Evolutionary conservation across 1,140 invertebrate genomes (phyloP), one percentile per base, ranked within the genome.

Genomic region (Phocides pigmalion): DNA sequence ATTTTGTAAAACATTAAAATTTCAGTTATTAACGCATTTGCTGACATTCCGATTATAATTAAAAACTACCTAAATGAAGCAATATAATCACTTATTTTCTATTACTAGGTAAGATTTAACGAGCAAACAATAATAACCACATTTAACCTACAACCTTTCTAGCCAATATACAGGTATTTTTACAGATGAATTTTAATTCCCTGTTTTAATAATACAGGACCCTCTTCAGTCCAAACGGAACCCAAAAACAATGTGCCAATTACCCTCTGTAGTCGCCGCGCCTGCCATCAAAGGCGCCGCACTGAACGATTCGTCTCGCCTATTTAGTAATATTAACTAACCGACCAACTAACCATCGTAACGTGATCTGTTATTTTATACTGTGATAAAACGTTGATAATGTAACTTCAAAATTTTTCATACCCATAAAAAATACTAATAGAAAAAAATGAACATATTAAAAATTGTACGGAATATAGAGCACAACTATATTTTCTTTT

Each of bases 231-330:
- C 3, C 14, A 50, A 50, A 62, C 50, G 25, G 70, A 64, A 69
- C 74, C 77, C 70, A 62, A 70, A 70, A 53, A 16, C 61, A 68
- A 32, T 58, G 19, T 19, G 64, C 64, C 66, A 84, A 84, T 84
- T 84, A 84, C 70, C 68, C 67, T 79, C 74, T 76, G 67, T 69
- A 65, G 62, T 66, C 51, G 65, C 77, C 77, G 75, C 73, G 25
- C 54, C 39, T 32, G 72, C n/a, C 65, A 80, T 86, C 79, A 88
- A 83, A 88, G 64, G 28, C 6, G 68, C 85, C 85, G 85, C 69
- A n/a, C 53, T 79, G 85, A 88, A 81, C 85, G 85, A 88, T 88
- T 84, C 79, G 83, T 88, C 78, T 70, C 72, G 78, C 70, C 76
- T 81, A 81, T 84, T 84, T 79, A 84, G 68, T 76, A 66, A 70